Percentiles rank a stretch among this genome's conserved stretches.
These are phyloP conservation scores for Zhuqinia jingwanae DNA, from an alignment of 2,888 invertebrate genomes.

Conservation along the genomic window DNA sequence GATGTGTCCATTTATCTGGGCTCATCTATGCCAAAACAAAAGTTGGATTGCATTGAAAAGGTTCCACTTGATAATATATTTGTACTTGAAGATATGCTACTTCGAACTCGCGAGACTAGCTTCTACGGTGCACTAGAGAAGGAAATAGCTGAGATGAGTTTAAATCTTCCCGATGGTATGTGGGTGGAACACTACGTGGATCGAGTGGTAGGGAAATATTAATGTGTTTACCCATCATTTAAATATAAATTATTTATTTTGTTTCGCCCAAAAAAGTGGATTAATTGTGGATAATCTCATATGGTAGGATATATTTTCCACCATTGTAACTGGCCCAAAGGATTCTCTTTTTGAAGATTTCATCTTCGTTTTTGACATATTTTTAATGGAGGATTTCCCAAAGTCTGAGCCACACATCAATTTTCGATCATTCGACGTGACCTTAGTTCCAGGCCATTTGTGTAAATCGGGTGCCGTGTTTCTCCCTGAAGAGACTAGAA, in stretches of 20 bases:
- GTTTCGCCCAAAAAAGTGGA: no score
- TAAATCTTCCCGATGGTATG: conserved; percentile 59
- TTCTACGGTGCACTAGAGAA: conserved; percentile 42
- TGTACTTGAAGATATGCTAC: conserved; percentile 33
- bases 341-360: conserved; percentile 97
- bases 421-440: conserved; percentile 81
- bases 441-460: conserved; percentile 46
- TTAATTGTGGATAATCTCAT: no score
- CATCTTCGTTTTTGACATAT: conserved; percentile 96
- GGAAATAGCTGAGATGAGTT: conserved; percentile 50
- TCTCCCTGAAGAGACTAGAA: conserved; percentile 42
- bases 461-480: conserved; percentile 59
- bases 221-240: no score
- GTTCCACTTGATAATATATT: conserved; percentile 56
- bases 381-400: conserved; percentile 94
- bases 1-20: not conserved
- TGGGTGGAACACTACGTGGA: conserved; percentile 62
- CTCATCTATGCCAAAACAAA: not conserved
- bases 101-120: conserved; percentile 14
- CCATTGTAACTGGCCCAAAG: conserved; percentile 94
- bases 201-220: conserved; percentile 46
- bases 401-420: conserved; percentile 93
- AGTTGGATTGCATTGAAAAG: not conserved
- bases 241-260: no score
- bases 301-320: conserved; percentile 91